phyloP scores from a whole-genome alignment of 2,888 invertebrate species.

The Stenolophus ochropezus region DNA sequence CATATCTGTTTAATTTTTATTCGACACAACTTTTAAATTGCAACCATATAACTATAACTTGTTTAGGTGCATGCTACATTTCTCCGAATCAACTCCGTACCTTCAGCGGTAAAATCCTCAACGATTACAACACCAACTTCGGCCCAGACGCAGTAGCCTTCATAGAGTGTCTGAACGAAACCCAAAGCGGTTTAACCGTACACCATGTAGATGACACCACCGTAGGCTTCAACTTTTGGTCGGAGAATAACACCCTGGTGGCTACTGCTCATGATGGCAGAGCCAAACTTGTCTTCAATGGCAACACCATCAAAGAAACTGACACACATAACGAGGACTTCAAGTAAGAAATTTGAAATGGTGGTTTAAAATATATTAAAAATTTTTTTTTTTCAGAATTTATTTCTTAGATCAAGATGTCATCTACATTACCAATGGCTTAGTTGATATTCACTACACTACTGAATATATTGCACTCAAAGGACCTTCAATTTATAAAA shows the following conservation, averaged over 20 bases:
- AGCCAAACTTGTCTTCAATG: constrained; percentile 31
- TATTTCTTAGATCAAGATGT: constrained; percentile 49
- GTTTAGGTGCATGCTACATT: constrained; percentile 40
- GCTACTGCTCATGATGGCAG: constrained; percentile 1
- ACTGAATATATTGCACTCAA: constrained; percentile 23
- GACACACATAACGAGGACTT: neutral
- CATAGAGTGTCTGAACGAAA: constrained; percentile 36
- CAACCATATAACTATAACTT: neutral
- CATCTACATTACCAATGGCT: constrained; percentile 36
- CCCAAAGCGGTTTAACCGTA: constrained; percentile 27
- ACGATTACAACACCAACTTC: neutral
- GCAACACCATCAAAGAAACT: neutral
- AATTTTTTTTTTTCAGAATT: constrained; percentile 19
- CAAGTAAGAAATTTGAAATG: constrained; percentile 22
- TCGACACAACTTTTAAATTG: too few relatives aligned
- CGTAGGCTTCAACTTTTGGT: constrained; percentile 28
- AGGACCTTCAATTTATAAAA: neutral
- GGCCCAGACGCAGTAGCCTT: constrained; percentile 34
- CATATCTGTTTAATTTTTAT: too few relatives aligned
- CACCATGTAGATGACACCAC: constrained; percentile 26
- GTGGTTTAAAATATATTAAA: neutral
- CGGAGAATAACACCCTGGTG: neutral
- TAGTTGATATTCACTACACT: constrained; percentile 28
- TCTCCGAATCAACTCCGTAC: constrained; percentile 24
- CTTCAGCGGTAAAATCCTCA: constrained; percentile 19